phyloP scores from a whole-genome alignment of 2,888 invertebrate species.

The Sinodicranocentrus sp. region DNA sequence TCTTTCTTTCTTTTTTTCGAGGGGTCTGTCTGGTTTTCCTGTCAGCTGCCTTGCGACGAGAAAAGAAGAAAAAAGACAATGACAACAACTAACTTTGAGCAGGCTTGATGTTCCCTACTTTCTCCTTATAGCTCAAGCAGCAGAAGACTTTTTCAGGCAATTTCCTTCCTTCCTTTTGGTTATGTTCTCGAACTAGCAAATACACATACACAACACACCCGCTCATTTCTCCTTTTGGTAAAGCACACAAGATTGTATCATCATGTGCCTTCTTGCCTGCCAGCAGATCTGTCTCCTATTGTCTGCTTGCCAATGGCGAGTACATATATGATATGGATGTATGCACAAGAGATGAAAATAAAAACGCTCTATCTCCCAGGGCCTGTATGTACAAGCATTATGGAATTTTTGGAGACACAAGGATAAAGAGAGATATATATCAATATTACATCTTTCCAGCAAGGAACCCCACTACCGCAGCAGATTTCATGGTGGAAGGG shows the following conservation, averaged over 20 bases:
- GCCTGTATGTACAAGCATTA: conserved; percentile 4
- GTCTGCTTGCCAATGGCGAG: conserved; percentile 53
- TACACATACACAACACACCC: conserved; percentile 27
- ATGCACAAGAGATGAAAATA: conserved; percentile 4
- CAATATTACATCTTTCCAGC: conserved; percentile 22
- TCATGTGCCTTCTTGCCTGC: conserved; percentile 52
- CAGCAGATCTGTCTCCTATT: conserved; percentile 50
- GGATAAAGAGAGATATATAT: conserved; percentile 51
- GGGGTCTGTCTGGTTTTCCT: conserved; percentile 56
- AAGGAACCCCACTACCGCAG: not conserved
- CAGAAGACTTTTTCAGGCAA: conserved; percentile 61
- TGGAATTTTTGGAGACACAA: conserved; percentile 3
- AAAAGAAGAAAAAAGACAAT: conserved; percentile 47
- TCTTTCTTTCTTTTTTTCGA: conserved; percentile 3
- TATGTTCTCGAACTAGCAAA: not conserved
- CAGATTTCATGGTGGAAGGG: not conserved
- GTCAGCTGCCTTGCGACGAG: conserved; percentile 41
- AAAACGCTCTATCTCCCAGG: not conserved
- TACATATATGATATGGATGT: conserved; percentile 7
- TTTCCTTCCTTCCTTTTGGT: conserved; percentile 56
- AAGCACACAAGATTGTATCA: conserved; percentile 58
- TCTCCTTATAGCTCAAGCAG: conserved; percentile 36
- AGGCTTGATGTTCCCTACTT: conserved; percentile 35
- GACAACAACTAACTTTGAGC: conserved; percentile 58
- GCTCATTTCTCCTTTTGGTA: conserved; percentile 48